Base-by-base conservation (phyloP, 1,140 invertebrate genomes). In the Anoplolepis gracilipes region DNA sequence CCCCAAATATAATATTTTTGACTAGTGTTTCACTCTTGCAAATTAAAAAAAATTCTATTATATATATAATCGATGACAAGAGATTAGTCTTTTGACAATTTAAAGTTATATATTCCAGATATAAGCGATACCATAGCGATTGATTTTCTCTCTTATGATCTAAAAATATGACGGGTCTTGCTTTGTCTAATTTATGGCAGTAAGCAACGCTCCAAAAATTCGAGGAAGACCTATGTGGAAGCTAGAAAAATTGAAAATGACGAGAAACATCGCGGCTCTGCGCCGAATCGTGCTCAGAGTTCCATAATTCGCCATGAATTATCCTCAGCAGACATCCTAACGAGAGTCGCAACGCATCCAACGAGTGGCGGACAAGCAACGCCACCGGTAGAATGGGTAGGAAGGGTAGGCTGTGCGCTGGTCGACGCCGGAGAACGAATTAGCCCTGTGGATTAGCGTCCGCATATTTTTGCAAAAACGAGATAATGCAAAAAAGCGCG, bases 401-500 rank as follows among this genome's bases (percentile, higher is more conserved):
- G 22, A 49, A 55, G 46, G 70, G 72, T 42, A 73, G 81, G 67
- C 22, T 55, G 42, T 49, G 75, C 78, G 59, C 33, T 65, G 72
- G 76, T 85, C 39, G 88, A 86, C 75, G 72, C 65, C 73, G 73
- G 84, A 72, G 85, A 85, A 91, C 85, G 91, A 93, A 93, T 93
- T 93, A 93, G 91, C 91, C 88, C 89, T 65, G 53, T 90, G 90
- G 92, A 94, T 94, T 94, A 94, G 90, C 92, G 89, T 93, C 90
- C 90, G 88, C 93, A 92, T 92, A 91, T 93, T 94, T 94, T 94
- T 92, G 91, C 91, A 88, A 92, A 93, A 94, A 94, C 93, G 93
- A 94, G 92, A 93, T 94, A 94, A 94, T 92, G 93, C 91, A 93
- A 95, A 95, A 94, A 94, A 87, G 87, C 85, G 90, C 78, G 78